Conservation (phyloP, 1,140 invertebrate species). For the Micrasema minimum region DNA sequence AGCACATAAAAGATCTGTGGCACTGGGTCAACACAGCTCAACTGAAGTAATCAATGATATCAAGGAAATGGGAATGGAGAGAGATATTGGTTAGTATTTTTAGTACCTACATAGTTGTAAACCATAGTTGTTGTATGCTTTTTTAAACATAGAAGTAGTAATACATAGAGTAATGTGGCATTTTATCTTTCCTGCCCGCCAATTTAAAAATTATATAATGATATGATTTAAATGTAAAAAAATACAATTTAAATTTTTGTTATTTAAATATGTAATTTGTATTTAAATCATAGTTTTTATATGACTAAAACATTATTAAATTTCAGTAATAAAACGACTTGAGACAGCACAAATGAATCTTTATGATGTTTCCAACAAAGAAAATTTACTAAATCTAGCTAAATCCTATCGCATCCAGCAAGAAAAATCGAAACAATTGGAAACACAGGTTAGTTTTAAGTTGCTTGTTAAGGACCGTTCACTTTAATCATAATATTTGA, state of each 20-base stretch:
- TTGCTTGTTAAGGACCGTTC: too few relatives aligned
- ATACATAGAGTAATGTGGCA: too few relatives aligned
- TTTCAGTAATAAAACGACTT: conserved; percentile 76
- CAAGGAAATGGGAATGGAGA: conserved; percentile 87
- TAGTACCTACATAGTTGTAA: too few relatives aligned
- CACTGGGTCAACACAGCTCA: conserved; percentile 70
- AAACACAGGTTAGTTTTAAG: conserved; percentile 65
- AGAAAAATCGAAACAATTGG: conserved; percentile 78
- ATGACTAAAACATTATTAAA: too few relatives aligned
- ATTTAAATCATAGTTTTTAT: too few relatives aligned
- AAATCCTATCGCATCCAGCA: conserved; percentile 76
- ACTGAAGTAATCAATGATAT: conserved; percentile 80
- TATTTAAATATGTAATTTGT: too few relatives aligned
- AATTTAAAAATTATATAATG: conserved; percentile 18
- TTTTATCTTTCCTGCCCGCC: too few relatives aligned
- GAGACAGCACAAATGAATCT: conserved; percentile 71
- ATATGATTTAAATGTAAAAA: too few relatives aligned
- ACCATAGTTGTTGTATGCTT: too few relatives aligned
- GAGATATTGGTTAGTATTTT: conserved; percentile 72
- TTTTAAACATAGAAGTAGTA: too few relatives aligned
- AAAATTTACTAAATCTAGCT: conserved; percentile 60
- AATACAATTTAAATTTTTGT: too few relatives aligned
- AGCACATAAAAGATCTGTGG: conserved; percentile 78
- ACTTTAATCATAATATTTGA: too few relatives aligned
- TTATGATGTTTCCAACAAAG: conserved; percentile 62